Evolutionary conservation across 1,140 invertebrate genomes (phyloP), one percentile per base, ranked within the genome.

Genomic region (Bombus vancouverensis): DNA sequence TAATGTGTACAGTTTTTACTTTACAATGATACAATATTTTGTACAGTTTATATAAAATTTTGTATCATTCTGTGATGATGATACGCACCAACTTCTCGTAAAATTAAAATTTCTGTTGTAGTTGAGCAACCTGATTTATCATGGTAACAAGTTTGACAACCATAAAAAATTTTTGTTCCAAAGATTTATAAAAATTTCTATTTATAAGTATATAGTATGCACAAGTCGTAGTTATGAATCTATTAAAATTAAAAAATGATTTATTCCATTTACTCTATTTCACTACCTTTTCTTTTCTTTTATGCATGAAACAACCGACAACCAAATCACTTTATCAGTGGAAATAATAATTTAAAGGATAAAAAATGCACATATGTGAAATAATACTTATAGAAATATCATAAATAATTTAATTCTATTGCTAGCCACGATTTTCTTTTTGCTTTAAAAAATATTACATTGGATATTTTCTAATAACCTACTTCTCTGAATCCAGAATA

Each of bases 381-480:
- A 9, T 81, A 85, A 53, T 75, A 85, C 59, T 66, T 44, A 10
- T 42, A 68, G n/a, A 25, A 80, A 74, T 85, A 85, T 74, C 70
- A 81, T 34, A 85, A 83, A 34, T 37, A 83, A 77, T 75, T 68
- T 25, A 75, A 42, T 66, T 85, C 32, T 72, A 85, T 53, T 22
- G 47, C 47, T 81, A 81, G 53, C 10, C 72, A 47, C 65, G 32
- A 42, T 42, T 53, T 13, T 28, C 6, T 62, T 34, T 80, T n/a
- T 44, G 2, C 10, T 44, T 72, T 22, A 4, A 47, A 32, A 85
- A 62, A 80, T 73, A 79, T 53, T 73, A 12, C 12, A 25, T 70
- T 39, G 34, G 1, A 34, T 47, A 32, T 44, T 25, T 71, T 34
- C 22, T 71, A 80, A 62, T 77, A 77, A 44, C 62, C 39, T 77